These are phyloP conservation scores for Erethizon dorsatum DNA, from an alignment of 2,797 vertebrate genomes.

Conservation along the genomic window DNA sequence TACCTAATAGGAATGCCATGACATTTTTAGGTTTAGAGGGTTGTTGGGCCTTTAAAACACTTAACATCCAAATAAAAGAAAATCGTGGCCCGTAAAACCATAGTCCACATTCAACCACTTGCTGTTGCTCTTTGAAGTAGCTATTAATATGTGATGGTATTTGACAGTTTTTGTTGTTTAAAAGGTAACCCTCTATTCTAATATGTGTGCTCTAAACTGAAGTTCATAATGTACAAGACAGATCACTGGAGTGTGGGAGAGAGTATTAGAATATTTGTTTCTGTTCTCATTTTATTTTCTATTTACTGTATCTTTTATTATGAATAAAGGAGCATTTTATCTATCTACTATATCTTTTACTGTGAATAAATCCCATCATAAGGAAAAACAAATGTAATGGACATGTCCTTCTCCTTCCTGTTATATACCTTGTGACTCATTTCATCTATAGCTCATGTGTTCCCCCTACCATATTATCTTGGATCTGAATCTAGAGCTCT, in stretches of 20 bases:
- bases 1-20: background rate
- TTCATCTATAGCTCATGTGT: background rate
- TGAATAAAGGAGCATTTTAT: background rate
- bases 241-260: background rate
- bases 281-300: background rate
- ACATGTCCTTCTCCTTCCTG: background rate
- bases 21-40: background rate
- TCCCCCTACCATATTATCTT: background rate
- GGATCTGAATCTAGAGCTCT: background rate
- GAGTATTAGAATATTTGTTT: background rate
- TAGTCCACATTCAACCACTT: background rate
- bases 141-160: background rate
- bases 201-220: background rate
- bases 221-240: background rate
- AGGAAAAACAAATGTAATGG: background rate
- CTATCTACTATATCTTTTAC: constrained; percentile 20
- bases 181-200: background rate
- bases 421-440: background rate
- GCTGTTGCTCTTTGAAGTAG: background rate
- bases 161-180: background rate
- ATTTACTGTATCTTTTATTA: background rate
- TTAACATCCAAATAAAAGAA: constrained; percentile 3
- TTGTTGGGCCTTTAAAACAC: background rate
- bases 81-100: background rate
- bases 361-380: constrained; percentile 6